Conservation (phyloP, 1,140 invertebrate genomes). For the Dreissena rostriformis region DNA sequence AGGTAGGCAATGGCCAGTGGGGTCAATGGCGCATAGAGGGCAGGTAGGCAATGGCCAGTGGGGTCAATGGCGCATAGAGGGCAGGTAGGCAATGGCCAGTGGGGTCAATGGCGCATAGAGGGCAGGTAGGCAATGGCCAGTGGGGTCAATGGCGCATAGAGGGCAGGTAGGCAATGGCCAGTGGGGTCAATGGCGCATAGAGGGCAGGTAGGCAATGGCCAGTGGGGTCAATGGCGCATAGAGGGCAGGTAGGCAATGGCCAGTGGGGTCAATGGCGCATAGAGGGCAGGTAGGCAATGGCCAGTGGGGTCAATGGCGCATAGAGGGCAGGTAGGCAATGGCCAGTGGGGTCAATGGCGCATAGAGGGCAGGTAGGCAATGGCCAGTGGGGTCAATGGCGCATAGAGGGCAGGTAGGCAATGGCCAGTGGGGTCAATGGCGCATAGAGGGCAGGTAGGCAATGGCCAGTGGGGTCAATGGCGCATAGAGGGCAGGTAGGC, state of each 20-base stretch:
- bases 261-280: conserved; percentile 98
- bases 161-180: conserved; percentile 95
- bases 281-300: conserved; percentile 83
- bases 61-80: too few relatives aligned
- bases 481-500: too few relatives aligned
- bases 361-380: conserved; percentile 86
- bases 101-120: conserved; percentile 96
- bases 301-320: too few relatives aligned
- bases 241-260: conserved; percentile 93
- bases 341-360: conserved; percentile 97
- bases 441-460: conserved; percentile 87
- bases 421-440: conserved; percentile 97
- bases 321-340: conserved; percentile 94
- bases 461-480: too few relatives aligned
- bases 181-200: conserved; percentile 97
- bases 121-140: conserved; percentile 83
- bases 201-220: conserved; percentile 83
- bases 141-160: too few relatives aligned
- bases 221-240: too few relatives aligned
- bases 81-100: conserved; percentile 95
- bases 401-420: conserved; percentile 94
- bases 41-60: conserved; percentile 70
- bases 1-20: conserved; percentile 96
- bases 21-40: conserved; percentile 96
- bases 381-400: too few relatives aligned